Evolutionary conservation across 2,888 invertebrate species (phyloP).

Genomic region (Eumerus sabulonum): DNA sequence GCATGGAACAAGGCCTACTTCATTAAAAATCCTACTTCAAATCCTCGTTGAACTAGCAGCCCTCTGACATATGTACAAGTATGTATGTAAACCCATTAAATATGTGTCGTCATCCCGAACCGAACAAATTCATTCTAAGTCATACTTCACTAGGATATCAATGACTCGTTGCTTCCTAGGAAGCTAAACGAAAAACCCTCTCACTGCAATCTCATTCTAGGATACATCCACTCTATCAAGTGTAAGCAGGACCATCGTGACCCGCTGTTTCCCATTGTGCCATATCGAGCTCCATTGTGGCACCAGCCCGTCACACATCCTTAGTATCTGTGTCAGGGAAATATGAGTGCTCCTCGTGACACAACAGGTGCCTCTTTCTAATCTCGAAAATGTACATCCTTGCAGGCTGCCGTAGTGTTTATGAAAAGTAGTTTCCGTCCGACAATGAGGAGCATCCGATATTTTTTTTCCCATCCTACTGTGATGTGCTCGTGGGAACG

Average conservation of each 20-base stretch:
- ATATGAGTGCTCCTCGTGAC: slow-evolving; percentile 39
- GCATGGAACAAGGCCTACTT: no score
- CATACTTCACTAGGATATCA: slow-evolving; percentile 48
- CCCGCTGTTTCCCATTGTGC: not conserved
- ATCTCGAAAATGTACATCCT: slow-evolving; percentile 57
- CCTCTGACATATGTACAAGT: slow-evolving; percentile 1
- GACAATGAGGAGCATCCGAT: slow-evolving; percentile 61
- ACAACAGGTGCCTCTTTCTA: slow-evolving; percentile 63
- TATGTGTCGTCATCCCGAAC: slow-evolving; percentile 13
- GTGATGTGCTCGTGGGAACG: slow-evolving; percentile 27
- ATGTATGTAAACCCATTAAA: slow-evolving; percentile 33
- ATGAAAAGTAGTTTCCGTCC: slow-evolving; percentile 62
- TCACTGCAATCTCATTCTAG: slow-evolving; percentile 25
- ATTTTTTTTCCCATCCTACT: slow-evolving; percentile 36
- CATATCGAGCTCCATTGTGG: not conserved
- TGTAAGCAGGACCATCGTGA: slow-evolving; percentile 15
- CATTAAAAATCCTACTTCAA: no score
- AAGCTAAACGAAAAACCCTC: slow-evolving; percentile 27
- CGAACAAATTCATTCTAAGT: slow-evolving; percentile 31
- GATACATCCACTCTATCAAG: slow-evolving; percentile 59
- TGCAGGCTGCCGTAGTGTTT: slow-evolving; percentile 52
- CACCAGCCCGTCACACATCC: not conserved
- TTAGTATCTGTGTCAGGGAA: slow-evolving; percentile 34
- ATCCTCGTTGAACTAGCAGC: not conserved
- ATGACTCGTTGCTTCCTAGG: slow-evolving; percentile 17